A percentile compares a stretch with the other conserved stretches of the same genome.
phyloP scores from a whole-genome alignment of 2,888 invertebrate genomes.

The Polylopha cassiicola region DNA sequence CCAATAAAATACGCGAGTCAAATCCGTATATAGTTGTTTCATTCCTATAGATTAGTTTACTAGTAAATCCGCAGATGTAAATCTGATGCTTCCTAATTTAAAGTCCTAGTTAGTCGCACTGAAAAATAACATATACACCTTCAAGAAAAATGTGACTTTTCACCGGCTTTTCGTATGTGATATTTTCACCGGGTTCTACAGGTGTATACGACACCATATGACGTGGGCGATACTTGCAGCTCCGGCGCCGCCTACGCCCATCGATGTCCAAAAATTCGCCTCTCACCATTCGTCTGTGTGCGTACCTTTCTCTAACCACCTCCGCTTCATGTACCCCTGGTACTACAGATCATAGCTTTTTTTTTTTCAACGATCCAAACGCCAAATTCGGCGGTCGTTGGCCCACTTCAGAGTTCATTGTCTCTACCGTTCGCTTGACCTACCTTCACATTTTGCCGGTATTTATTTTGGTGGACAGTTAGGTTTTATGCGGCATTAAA shows the following conservation, averaged over 20 bases:
- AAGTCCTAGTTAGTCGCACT: too few relatives aligned
- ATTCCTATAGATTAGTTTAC: too few relatives aligned
- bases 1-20: too few relatives aligned
- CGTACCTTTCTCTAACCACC: conserved; percentile 41
- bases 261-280: conserved; percentile 34
- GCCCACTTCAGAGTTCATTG: conserved; percentile 59
- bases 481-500: conserved; percentile 66
- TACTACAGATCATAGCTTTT: conserved; percentile 48
- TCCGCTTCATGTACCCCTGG: conserved; percentile 68
- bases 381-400: conserved; percentile 57
- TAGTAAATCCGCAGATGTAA: too few relatives aligned
- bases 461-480: conserved; percentile 68
- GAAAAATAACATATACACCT: too few relatives aligned
- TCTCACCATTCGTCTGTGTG: conserved; percentile 35
- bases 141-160: too few relatives aligned
- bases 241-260: background rate
- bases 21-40: too few relatives aligned
- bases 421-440: conserved; percentile 72
- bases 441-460: conserved; percentile 68
- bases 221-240: too few relatives aligned
- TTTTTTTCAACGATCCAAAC: conserved; percentile 57
- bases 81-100: too few relatives aligned
- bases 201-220: too few relatives aligned
- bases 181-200: too few relatives aligned
- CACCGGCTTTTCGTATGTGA: too few relatives aligned